Base-by-base conservation (phyloP, 2,888 invertebrate species). In the Drosophila greeni region DNA sequence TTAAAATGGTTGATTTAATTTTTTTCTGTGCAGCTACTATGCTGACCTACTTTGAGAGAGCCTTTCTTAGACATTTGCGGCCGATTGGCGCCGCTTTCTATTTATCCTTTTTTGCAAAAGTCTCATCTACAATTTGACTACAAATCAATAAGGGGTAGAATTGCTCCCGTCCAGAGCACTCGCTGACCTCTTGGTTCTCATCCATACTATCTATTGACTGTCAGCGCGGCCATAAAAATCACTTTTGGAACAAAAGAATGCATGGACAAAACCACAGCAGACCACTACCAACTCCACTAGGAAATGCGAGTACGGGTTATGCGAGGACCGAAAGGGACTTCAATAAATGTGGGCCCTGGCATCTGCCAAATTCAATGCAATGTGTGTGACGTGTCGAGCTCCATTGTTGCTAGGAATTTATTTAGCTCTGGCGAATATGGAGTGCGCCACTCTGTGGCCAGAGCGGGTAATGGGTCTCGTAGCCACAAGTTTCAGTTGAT, bases 121-220 rank as follows among this genome's bases (percentile, higher is more conserved):
- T 54, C 51, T 54, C 67, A 67, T 81, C 61, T 66, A 68, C 81
- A 74, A 85, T 79, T 85, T 85, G 85, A 81, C 79, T 79, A 72
- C 84, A 83, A 81, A 85, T 79, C 85, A 79, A 78, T 84, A 74
- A 68, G 55, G 52, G 70, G 47, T 39, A 48, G 45, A 57, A 48
- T 16, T 18, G 34, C 14, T 33, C n/a, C 26, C 34, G 43, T 20
- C 24, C 36, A 40, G n/a, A 20, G 47, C 34, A 49, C n/a, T 39
- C 39, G 60, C 54, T 64, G 56, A 59, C 75, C 62, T 56, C 40
- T 26, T 24, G 20, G 16, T 20, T 26, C 39, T 14, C 31, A 12
- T 43, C 24, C n/a, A 11, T 5, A 31, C 29, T 40, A 40, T 69
- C 76, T 66, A 70, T 73, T 71, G 70, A 66, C 75, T 77, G 77